Evolutionary conservation across 2,113 vertebrate species (phyloP).

Genomic region (Corapipo altera): DNA sequence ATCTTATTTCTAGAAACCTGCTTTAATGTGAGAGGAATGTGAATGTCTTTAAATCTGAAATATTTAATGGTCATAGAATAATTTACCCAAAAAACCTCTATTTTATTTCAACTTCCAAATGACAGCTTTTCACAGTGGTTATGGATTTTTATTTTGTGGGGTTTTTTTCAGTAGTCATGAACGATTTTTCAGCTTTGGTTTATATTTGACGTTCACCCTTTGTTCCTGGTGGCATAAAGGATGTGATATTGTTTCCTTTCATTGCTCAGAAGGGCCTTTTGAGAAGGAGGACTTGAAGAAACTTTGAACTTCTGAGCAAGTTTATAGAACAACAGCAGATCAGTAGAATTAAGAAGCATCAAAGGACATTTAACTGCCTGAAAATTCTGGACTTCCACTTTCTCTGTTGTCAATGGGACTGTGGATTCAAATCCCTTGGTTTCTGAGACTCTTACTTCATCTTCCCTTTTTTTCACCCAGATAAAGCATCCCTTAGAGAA

Average conservation of each 20-base stretch:
- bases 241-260: not conserved
- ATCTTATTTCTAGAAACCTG: not conserved
- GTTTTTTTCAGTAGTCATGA: not conserved
- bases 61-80: not conserved
- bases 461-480: not conserved
- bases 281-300: not conserved
- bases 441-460: not conserved
- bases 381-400: not conserved
- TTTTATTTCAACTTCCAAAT: not conserved
- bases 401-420: not conserved
- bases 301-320: not conserved
- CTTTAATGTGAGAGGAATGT: not conserved
- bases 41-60: not conserved
- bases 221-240: not conserved
- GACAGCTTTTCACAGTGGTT: accelerated
- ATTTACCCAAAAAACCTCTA: not conserved
- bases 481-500: not conserved
- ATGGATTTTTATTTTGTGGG: not conserved
- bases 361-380: not conserved
- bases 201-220: not conserved
- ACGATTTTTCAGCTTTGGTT: not conserved
- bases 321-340: not conserved
- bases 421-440: not conserved
- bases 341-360: not conserved
- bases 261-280: not conserved